Evolutionary conservation across 2,113 vertebrate genomes (phyloP).

Genomic region (Poicephalus gulielmi): DNA sequence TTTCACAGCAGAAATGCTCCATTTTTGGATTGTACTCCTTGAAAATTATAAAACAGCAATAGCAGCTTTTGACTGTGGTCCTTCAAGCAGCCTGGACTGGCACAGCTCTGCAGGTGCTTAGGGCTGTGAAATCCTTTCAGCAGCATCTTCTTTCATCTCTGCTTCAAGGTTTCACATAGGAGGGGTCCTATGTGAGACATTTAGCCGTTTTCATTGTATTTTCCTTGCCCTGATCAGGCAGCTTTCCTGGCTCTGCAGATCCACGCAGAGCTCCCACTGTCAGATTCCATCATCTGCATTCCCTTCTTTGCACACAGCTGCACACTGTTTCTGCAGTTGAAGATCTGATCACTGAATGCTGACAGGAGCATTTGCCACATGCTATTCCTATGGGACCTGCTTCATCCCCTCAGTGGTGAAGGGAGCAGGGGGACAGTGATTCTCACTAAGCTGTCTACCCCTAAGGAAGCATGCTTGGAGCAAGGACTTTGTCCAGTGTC

Average conservation of each 20-base stretch:
- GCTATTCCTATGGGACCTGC: not conserved
- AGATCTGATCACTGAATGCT: not conserved
- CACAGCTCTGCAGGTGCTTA: not conserved
- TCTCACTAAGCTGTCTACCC: no score
- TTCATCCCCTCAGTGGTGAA: not conserved
- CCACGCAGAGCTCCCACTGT: not conserved
- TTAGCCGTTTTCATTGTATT: not conserved
- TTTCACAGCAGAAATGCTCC: not conserved
- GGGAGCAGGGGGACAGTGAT: not conserved
- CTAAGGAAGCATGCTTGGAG: not conserved
- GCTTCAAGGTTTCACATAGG: fast-evolving
- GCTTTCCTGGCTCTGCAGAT: not conserved
- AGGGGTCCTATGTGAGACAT: not conserved
- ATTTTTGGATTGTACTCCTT: not conserved
- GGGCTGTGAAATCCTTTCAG: not conserved
- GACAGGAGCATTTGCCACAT: fast-evolving
- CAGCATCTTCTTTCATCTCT: not conserved
- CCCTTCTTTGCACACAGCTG: not conserved
- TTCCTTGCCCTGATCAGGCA: not conserved
- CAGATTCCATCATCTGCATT: fast-evolving
- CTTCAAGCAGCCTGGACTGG: not conserved
- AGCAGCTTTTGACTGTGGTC: not conserved
- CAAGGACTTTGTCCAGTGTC: not conserved
- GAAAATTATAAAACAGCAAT: not conserved
- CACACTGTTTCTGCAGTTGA: not conserved